Conservation (phyloP, 2,113 vertebrate species). For the Merops nubicus region DNA sequence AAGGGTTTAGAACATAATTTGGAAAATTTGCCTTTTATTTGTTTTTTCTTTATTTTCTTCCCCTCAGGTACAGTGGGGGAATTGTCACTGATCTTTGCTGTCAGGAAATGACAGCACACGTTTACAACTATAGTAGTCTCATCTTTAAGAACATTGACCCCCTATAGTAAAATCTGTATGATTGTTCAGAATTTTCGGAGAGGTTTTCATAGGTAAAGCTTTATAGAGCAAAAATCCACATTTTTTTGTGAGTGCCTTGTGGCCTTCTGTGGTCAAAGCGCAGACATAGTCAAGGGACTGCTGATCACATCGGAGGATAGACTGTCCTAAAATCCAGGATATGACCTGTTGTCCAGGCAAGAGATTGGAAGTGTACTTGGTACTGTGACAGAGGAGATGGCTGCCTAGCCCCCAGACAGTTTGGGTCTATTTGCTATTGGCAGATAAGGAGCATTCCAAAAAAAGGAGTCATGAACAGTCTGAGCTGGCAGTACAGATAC, state of each 20-base stretch:
- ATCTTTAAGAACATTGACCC: background rate
- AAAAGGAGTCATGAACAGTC: background rate
- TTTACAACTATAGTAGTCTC: background rate
- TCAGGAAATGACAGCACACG: background rate
- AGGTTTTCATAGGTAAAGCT: background rate
- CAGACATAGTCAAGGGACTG: background rate
- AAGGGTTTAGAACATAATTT: background rate
- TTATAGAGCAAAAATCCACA: background rate
- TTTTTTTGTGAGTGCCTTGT: background rate
- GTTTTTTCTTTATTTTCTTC: background rate
- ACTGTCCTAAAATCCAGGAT: background rate
- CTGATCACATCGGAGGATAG: background rate
- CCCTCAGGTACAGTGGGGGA: fast-evolving
- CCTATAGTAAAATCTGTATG: background rate
- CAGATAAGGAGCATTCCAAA: background rate
- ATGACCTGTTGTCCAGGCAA: background rate
- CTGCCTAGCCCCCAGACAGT: background rate
- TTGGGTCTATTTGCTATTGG: background rate
- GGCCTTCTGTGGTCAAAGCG: background rate
- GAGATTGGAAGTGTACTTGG: background rate
- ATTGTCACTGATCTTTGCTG: background rate
- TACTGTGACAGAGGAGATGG: background rate
- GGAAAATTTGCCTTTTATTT: background rate
- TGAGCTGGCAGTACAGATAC: background rate
- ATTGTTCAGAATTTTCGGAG: background rate